Percentiles rank a stretch among this genome's conserved stretches.
phyloP scores from a whole-genome alignment of 92 coral and sea anemone genomes.

The Diadumene lineata region DNA sequence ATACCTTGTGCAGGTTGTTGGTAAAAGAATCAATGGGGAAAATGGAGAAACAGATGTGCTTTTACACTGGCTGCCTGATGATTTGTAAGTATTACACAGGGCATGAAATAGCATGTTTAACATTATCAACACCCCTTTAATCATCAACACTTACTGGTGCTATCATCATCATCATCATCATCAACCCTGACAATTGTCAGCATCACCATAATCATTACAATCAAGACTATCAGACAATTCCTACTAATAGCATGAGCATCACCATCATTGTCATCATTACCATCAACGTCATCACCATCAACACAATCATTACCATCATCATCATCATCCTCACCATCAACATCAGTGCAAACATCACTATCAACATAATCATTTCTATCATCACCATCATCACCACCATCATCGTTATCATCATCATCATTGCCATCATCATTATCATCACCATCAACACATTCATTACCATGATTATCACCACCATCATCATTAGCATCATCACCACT shows the following conservation, averaged over 20 bases:
- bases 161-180: neutral
- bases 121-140: neutral
- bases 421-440: neutral
- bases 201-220: neutral
- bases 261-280: neutral
- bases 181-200: neutral
- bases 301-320: neutral
- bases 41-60: conserved; percentile 74
- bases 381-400: neutral
- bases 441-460: neutral
- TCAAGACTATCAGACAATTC: neutral
- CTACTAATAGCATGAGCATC: too few relatives aligned
- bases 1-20: conserved; percentile 67
- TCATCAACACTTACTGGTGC: neutral
- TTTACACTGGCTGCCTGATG: conserved; percentile 92
- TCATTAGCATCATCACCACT: neutral
- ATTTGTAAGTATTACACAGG: conserved; percentile 65
- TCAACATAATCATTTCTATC: neutral
- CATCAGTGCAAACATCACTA: neutral
- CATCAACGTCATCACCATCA: neutral
- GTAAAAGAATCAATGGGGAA: conserved; percentile 74
- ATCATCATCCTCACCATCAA: neutral
- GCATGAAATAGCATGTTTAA: neutral
- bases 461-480: neutral
- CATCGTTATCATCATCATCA: neutral